Evolutionary conservation across 2,797 vertebrate species (phyloP).

Genomic region (Lepus townsendii): DNA sequence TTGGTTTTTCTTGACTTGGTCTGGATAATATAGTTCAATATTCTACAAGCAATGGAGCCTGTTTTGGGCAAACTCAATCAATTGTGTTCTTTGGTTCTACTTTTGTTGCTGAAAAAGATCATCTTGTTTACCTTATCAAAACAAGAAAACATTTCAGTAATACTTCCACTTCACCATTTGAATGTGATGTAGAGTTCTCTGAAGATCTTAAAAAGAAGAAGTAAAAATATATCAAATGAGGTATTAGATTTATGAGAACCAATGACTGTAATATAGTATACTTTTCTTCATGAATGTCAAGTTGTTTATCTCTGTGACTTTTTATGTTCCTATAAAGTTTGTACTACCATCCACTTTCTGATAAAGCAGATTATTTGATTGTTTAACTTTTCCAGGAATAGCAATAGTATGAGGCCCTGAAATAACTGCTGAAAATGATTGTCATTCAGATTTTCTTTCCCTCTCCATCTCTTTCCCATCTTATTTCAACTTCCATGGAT

Average conservation of each 20-base stretch:
- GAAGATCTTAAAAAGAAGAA: constrained; percentile 14
- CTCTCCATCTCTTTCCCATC: background rate
- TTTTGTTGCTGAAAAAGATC: background rate
- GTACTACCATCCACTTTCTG: background rate
- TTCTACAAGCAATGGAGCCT: background rate
- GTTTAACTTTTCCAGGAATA: background rate
- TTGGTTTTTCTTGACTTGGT: constrained; percentile 34
- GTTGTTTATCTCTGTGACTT: background rate
- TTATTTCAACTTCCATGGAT: background rate
- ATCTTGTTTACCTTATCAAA: constrained; percentile 13
- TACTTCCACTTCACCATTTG: constrained; percentile 1
- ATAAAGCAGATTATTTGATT: constrained; percentile 15
- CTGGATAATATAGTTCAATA: background rate
- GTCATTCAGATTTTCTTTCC: background rate
- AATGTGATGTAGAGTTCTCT: background rate
- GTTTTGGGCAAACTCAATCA: background rate
- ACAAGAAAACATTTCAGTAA: background rate
- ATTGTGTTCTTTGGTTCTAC: background rate
- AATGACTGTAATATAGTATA: background rate
- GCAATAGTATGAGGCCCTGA: background rate
- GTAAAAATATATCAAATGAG: background rate
- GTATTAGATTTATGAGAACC: background rate
- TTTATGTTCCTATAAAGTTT: background rate
- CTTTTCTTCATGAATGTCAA: background rate
- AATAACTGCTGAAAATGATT: constrained; percentile 1